A percentile compares a stretch with the other conserved stretches of the same genome.
Conservation (phyloP, 2,797 vertebrate species). For the Leucoraja ocellata region DNA sequence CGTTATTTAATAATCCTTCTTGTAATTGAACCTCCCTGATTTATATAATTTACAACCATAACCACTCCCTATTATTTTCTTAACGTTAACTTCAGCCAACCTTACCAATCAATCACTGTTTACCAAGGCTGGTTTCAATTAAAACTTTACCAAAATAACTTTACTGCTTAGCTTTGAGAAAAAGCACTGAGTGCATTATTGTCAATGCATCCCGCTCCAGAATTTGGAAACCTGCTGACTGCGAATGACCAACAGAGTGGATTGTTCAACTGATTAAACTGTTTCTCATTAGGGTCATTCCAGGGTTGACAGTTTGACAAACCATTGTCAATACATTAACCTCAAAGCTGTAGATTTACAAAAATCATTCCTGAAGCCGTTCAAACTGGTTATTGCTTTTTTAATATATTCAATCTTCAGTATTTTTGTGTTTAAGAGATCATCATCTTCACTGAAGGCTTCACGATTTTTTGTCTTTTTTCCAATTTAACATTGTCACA, state of each 20-base stretch:
- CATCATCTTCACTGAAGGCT: not conserved
- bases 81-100: not conserved
- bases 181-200: not conserved
- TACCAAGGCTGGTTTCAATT: not conserved
- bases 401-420: constrained; percentile 2
- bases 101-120: not conserved
- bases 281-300: not conserved
- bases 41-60: not conserved
- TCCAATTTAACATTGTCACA: not conserved
- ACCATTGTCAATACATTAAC: constrained; percentile 5
- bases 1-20: not conserved
- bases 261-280: constrained; percentile 34
- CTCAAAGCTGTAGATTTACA: not conserved
- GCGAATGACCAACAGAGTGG: not conserved
- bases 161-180: not conserved
- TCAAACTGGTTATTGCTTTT: not conserved
- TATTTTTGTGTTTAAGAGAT: not conserved
- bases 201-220: not conserved
- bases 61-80: not conserved
- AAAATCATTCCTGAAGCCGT: not conserved
- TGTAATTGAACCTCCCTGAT: not conserved
- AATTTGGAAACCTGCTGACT: not conserved
- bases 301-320: constrained; percentile 25
- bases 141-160: not conserved
- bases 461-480: not conserved